Evolutionary conservation across 2,888 invertebrate species (phyloP).

Genomic region (Amaurobius ferox): DNA sequence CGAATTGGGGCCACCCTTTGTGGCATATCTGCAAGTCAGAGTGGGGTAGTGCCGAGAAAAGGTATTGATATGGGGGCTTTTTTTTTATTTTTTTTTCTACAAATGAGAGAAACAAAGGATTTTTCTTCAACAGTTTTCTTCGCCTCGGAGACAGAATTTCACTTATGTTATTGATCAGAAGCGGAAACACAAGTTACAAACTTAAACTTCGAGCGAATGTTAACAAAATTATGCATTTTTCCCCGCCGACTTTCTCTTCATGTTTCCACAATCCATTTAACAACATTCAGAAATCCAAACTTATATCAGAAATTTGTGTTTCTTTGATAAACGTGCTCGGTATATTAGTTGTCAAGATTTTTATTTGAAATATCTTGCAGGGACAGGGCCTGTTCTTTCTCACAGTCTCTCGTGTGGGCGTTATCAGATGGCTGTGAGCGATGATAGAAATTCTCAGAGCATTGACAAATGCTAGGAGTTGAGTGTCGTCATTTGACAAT

Average conservation of each 20-base stretch:
- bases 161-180: conserved; percentile 39
- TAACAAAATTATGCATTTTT: conserved; percentile 4
- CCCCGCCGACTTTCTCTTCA: neutral
- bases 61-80: conserved; percentile 60
- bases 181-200: conserved; percentile 15
- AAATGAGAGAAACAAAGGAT: conserved; percentile 39
- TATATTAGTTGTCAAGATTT: conserved; percentile 6
- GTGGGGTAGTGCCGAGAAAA: conserved; percentile 22
- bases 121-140: conserved; percentile 20
- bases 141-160: conserved; percentile 15
- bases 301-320: conserved; percentile 10
- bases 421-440: no score
- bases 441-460: no score
- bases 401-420: neutral
- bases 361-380: neutral
- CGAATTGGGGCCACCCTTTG: conserved; percentile 51
- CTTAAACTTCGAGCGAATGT: neutral
- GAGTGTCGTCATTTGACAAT: no score
- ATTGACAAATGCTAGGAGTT: no score
- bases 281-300: conserved; percentile 9
- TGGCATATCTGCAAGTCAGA: conserved; percentile 26
- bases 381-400: neutral
- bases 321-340: neutral
- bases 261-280: conserved; percentile 6
- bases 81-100: conserved; percentile 2